Percentiles rank a stretch among this genome's conserved stretches.
Conservation (phyloP, 2,113 vertebrate genomes). For the Dromaius novaehollandiae region DNA sequence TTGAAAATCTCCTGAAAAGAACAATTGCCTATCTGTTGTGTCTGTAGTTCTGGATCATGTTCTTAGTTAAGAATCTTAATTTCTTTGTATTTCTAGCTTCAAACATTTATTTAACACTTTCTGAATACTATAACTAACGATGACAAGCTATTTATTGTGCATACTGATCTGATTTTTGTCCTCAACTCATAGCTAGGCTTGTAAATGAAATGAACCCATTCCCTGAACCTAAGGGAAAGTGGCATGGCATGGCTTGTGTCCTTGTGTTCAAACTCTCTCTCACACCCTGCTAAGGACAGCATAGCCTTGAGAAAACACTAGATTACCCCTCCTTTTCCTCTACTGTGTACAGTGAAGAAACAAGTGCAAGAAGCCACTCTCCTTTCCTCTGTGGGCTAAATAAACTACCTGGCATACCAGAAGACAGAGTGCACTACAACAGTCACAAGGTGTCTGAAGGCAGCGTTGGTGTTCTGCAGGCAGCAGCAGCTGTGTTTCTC, state of each 20-base stretch:
- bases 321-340: background rate
- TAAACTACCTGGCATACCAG: accelerated
- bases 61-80: background rate
- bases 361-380: background rate
- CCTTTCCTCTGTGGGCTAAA: background rate
- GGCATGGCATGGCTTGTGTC: background rate
- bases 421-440: background rate
- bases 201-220: background rate
- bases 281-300: background rate
- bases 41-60: background rate
- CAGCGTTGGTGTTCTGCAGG: accelerated
- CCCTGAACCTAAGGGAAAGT: background rate
- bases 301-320: background rate
- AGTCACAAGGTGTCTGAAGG: accelerated
- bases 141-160: background rate
- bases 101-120: background rate
- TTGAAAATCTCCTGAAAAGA: background rate
- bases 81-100: background rate
- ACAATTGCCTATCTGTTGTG: background rate
- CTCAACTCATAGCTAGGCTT: background rate
- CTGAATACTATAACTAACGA: background rate
- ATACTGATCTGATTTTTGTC: background rate
- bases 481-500: background rate
- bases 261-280: background rate
- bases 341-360: background rate